A percentile compares a stretch with the other conserved stretches of the same genome.
These are phyloP conservation scores for Centrocercus urophasianus DNA, from an alignment of 2,113 vertebrate species.

Conservation along the genomic window DNA sequence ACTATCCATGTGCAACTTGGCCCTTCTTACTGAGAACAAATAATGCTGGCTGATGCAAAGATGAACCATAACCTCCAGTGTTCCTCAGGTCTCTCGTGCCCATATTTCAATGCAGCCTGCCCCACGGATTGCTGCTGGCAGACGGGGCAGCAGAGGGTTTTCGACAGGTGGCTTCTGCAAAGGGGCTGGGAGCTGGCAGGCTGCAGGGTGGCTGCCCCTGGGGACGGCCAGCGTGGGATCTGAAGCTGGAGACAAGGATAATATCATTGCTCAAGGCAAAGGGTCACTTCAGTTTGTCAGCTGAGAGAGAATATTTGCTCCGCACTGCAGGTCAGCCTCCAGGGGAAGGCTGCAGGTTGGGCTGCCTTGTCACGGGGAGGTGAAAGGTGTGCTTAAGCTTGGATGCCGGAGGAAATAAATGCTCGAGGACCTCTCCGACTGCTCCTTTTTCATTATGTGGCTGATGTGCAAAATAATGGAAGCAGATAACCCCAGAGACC, in stretches of 20 bases:
- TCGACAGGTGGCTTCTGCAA: background rate
- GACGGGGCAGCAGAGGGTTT: background rate
- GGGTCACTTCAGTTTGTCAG: background rate
- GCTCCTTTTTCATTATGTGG: background rate
- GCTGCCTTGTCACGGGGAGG: background rate
- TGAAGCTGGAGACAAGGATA: background rate
- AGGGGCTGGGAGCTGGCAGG: background rate
- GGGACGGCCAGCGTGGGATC: background rate
- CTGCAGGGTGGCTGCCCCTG: background rate
- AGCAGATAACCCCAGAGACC: conserved; percentile 32
- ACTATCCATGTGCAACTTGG: background rate
- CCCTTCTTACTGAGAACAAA: background rate
- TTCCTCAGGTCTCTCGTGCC: background rate
- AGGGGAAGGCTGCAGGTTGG: background rate
- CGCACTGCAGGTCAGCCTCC: rapidly evolving
- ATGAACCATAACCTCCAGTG: background rate
- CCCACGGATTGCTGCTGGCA: rapidly evolving
- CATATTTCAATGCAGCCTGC: rapidly evolving
- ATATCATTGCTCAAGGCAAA: background rate
- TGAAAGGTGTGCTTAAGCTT: background rate
- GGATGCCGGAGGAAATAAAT: background rate
- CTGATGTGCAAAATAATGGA: conserved; percentile 18
- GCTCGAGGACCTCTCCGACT: conserved; percentile 24
- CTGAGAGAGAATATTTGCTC: background rate
- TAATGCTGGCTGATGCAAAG: background rate